Percentiles rank a stretch among this genome's conserved stretches.
Conservation (phyloP, 2,113 vertebrate species). For the Oxyruncus cristatus region DNA sequence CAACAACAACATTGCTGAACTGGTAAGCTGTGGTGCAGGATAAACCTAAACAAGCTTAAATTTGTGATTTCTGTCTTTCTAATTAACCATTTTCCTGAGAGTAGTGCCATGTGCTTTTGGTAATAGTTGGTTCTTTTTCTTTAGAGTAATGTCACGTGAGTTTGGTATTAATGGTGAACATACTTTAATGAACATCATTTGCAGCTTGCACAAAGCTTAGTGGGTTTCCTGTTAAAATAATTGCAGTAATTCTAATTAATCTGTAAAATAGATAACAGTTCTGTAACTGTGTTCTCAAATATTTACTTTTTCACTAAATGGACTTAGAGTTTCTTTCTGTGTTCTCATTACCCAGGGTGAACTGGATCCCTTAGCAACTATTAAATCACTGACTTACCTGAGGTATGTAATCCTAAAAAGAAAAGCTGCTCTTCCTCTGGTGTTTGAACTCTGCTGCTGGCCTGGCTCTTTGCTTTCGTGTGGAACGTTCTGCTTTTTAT, state of each 20-base stretch:
- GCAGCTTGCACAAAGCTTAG: background rate
- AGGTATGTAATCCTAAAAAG: constrained; percentile 75
- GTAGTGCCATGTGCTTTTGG: background rate
- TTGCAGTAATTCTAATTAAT: background rate
- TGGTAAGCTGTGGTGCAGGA: constrained; percentile 76
- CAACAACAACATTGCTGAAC: constrained; percentile 94
- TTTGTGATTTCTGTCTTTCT: background rate
- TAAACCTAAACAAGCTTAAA: background rate
- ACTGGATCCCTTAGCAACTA: constrained; percentile 87
- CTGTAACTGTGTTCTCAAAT: background rate
- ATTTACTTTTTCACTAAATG: background rate
- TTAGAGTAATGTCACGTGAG: background rate
- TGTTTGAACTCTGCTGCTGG: background rate
- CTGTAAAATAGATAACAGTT: background rate
- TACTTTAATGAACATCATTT: background rate
- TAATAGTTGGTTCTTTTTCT: background rate
- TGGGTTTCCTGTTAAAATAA: background rate
- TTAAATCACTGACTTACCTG: constrained; percentile 89
- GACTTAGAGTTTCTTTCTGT: background rate
- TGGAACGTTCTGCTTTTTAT: background rate
- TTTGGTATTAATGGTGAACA: background rate
- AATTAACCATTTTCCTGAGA: background rate
- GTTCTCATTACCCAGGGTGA: constrained; percentile 80
- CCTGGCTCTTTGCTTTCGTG: background rate
- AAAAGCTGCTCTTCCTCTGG: background rate